Conservation (phyloP, 2,113 vertebrate species). For the Hassar affinis region DNA sequence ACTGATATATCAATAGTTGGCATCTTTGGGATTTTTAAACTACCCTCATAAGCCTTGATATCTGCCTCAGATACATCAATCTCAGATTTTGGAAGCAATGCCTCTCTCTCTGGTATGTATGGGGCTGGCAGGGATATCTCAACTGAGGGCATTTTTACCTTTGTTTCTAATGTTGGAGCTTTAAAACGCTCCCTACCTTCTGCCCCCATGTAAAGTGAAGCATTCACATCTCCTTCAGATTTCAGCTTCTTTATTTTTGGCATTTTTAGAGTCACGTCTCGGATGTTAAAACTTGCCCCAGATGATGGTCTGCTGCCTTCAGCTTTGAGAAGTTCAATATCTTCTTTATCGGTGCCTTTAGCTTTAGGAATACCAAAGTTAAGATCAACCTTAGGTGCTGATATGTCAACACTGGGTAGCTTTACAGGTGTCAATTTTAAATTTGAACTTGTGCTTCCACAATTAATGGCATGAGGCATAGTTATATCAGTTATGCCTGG, state of each 20-base stretch:
- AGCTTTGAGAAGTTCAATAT: slow-evolving; percentile 67
- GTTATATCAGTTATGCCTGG: slow-evolving; percentile 50
- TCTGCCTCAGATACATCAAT: slow-evolving; percentile 66
- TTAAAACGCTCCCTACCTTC: not conserved
- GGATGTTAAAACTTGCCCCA: slow-evolving; percentile 70
- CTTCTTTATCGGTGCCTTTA: slow-evolving; percentile 65
- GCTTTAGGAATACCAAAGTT: slow-evolving; percentile 69
- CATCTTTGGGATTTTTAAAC: slow-evolving; percentile 66
- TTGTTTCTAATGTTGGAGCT: slow-evolving; percentile 48
- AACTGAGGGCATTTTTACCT: slow-evolving; percentile 73
- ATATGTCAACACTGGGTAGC: slow-evolving; percentile 78
- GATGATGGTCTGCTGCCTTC: slow-evolving; percentile 67
- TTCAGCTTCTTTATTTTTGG: slow-evolving; percentile 74
- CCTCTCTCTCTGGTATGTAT: slow-evolving; percentile 61
- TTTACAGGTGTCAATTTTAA: slow-evolving; percentile 68
- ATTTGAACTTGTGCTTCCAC: slow-evolving; percentile 55
- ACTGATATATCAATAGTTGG: slow-evolving; percentile 69
- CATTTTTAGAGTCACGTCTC: slow-evolving; percentile 68
- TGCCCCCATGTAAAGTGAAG: slow-evolving; percentile 47
- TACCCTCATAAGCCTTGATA: slow-evolving; percentile 69
- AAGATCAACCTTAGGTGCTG: slow-evolving; percentile 76
- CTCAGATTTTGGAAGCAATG: slow-evolving; percentile 63
- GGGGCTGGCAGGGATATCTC: slow-evolving; percentile 66
- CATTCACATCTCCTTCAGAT: slow-evolving; percentile 51
- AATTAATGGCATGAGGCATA: slow-evolving; percentile 39